phyloP scores from a whole-genome alignment of 2,113 vertebrate genomes.

The Chloropsis cyanopogon region DNA sequence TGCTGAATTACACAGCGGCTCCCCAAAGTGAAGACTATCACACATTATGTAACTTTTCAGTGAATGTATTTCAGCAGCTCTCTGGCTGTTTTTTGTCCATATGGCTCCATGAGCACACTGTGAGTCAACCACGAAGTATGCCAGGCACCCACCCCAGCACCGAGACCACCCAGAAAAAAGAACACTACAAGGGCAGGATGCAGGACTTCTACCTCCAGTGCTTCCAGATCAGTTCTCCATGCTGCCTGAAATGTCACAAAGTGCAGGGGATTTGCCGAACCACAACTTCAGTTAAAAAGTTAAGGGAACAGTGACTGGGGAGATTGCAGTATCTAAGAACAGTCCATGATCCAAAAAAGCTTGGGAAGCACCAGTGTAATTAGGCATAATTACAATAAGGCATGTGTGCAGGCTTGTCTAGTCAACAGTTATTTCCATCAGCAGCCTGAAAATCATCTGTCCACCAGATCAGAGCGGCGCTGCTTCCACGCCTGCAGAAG shows the following conservation, averaged over 20 bases:
- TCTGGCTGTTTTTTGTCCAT: neutral
- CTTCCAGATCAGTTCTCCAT: neutral
- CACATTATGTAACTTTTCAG: neutral
- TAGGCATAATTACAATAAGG: neutral
- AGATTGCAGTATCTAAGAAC: neutral
- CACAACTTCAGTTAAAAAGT: neutral
- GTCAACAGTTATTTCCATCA: constrained; percentile 27
- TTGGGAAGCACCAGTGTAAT: neutral
- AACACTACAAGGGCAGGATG: neutral
- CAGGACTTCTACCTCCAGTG: neutral
- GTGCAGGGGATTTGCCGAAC: neutral
- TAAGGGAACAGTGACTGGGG: neutral
- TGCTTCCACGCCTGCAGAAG: constrained; percentile 25
- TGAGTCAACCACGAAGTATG: neutral
- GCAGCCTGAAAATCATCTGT: constrained; percentile 37
- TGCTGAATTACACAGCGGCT: neutral
- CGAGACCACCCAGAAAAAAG: neutral
- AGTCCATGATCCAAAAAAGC: neutral
- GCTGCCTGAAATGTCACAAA: neutral
- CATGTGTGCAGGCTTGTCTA: neutral
- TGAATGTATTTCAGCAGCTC: neutral
- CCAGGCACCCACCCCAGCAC: neutral
- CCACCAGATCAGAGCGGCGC: neutral
- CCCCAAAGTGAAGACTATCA: neutral
- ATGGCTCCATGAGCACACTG: neutral